Evolutionary conservation across 2,113 vertebrate genomes (phyloP).

Genomic region (Semnopithecus entellus): DNA sequence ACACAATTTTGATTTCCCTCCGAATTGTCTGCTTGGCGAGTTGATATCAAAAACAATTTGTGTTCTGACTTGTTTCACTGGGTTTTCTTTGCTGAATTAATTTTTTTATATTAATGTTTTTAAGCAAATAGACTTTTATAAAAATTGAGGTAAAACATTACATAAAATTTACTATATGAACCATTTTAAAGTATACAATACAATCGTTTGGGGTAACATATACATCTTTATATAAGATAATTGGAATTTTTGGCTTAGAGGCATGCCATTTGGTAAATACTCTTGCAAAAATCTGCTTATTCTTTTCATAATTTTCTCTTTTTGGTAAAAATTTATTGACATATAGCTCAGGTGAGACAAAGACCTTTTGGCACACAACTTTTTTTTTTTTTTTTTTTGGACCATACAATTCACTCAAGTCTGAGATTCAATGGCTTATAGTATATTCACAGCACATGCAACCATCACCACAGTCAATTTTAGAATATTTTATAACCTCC

Average conservation of each 20-base stretch:
- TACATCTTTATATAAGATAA: background rate
- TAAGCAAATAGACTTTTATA: background rate
- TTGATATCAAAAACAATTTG: constrained; percentile 1
- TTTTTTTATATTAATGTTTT: background rate
- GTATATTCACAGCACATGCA: background rate
- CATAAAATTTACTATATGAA: background rate
- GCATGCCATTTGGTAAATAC: background rate
- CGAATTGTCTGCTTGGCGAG: background rate
- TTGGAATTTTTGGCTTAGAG: background rate
- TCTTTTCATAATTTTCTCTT: background rate
- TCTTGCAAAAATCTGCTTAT: constrained; percentile 5
- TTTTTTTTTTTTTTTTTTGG: too few species aligned
- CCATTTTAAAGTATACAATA: constrained; percentile 4
- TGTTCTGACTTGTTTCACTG: background rate
- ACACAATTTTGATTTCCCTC: background rate
- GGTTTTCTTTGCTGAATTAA: background rate
- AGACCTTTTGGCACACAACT: too few species aligned
- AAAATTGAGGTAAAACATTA: background rate
- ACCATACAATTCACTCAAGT: background rate
- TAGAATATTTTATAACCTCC: background rate
- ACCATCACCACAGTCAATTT: background rate
- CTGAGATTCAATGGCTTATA: background rate
- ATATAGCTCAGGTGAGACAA: background rate
- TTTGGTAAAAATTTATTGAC: background rate
- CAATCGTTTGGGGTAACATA: background rate